A percentile compares a stretch with the other conserved stretches of the same genome.
Evolutionary conservation across 1,140 invertebrate species (phyloP).

Genomic region (Lordiphosa mommai): DNA sequence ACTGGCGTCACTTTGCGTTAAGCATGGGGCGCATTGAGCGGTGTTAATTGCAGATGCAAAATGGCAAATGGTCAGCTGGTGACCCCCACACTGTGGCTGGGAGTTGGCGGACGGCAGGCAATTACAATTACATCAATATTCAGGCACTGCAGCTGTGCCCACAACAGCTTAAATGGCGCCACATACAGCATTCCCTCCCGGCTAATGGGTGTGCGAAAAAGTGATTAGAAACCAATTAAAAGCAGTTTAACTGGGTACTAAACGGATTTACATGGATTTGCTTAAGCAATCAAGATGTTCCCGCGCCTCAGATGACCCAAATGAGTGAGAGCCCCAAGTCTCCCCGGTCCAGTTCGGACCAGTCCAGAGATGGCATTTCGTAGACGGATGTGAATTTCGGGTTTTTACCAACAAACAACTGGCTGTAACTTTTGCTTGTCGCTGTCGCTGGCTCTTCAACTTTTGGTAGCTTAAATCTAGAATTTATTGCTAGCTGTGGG

Average conservation of each 20-base stretch:
- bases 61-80: conserved; percentile 41
- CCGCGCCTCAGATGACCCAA: neutral
- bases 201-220: neutral
- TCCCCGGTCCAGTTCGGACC: conserved; percentile 14
- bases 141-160: neutral
- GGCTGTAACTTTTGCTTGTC: conserved; percentile 12
- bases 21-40: conserved; percentile 19
- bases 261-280: neutral
- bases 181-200: neutral
- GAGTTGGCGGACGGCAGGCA: conserved; percentile 15
- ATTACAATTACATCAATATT: conserved; percentile 47
- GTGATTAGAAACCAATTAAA: neutral
- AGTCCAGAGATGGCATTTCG: conserved; percentile 9
- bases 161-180: neutral
- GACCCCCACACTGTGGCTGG: neutral
- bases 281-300: neutral
- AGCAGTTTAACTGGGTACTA: neutral
- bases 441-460: conserved; percentile 8
- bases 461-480: conserved; percentile 34
- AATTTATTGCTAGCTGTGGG: conserved; percentile 34
- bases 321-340: conserved; percentile 8
- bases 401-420: conserved; percentile 32
- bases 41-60: conserved; percentile 37
- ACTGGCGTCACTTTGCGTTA: conserved; percentile 32
- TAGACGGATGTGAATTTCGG: conserved; percentile 52